Evolutionary conservation across 2,888 invertebrate genomes (phyloP).

Genomic region (Exocentrus adspersus): DNA sequence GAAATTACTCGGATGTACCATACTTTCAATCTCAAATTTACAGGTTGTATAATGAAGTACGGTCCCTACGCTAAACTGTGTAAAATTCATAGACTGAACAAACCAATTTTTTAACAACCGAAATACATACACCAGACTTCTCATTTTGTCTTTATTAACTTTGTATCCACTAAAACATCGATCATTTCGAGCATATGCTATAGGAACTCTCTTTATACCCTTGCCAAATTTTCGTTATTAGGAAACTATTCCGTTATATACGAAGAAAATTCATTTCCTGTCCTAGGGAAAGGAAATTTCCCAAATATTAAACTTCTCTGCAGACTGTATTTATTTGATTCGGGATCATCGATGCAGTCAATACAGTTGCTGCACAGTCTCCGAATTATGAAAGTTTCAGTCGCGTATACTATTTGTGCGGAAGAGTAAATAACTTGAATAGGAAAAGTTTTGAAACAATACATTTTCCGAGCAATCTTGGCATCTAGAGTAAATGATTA

Average conservation of each 20-base stretch:
- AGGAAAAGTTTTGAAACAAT: conserved; percentile 52
- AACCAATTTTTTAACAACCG: not conserved
- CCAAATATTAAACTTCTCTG: conserved; percentile 41
- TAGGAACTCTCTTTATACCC: not conserved
- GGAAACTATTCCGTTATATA: conserved; percentile 43
- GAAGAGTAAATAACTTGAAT: conserved; percentile 50
- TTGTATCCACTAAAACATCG: not conserved
- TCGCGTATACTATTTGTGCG: conserved; percentile 37
- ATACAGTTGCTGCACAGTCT: conserved; percentile 49
- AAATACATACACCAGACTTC: not conserved
- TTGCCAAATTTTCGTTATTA: conserved; percentile 28
- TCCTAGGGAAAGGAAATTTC: conserved; percentile 39
- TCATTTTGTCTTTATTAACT: not conserved
- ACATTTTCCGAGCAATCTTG: conserved; percentile 41
- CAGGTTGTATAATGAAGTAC: not conserved
- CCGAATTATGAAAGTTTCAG: conserved; percentile 48
- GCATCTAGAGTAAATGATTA: conserved; percentile 28
- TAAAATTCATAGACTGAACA: too few species aligned
- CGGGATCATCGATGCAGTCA: conserved; percentile 48
- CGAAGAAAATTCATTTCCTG: conserved; percentile 46
- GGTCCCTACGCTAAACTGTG: not conserved
- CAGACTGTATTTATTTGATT: conserved; percentile 45
- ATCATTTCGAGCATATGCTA: not conserved
- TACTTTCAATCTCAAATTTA: not conserved
- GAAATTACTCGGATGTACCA: not conserved